Base-by-base conservation (phyloP, 2,113 vertebrate genomes). In the Pongo pygmaeus region DNA sequence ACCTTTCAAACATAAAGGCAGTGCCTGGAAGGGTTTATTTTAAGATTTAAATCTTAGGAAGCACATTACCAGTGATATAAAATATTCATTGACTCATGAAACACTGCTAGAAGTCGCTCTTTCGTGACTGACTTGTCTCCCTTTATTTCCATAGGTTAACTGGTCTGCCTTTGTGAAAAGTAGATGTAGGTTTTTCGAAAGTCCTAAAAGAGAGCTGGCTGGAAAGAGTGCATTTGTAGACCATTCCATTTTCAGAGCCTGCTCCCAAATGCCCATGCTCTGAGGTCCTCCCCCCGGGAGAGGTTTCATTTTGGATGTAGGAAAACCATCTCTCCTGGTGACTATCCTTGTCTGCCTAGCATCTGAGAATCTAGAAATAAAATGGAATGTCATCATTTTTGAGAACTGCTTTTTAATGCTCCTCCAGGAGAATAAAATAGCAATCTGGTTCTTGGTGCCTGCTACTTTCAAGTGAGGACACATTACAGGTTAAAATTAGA, bases 21-120 rank as follows among this genome's bases (percentile, higher is more conserved):
- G 57, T 94, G 96, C 97, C 97, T 93, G 87, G 95, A 46, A 95
- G 59, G 89, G 55, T 97, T 97, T 98, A 98, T 98, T 98, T 98
- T 98, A 98, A 98, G 98, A 98, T 94, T 95, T 52, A 18, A 98
- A 97, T 97, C 97, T 98, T 97, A 96, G 98, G 97, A 98, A 98
- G 97, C 96, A 57, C 96, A 90, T 98, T 98, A 97, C 97, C 97
- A 96, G 80, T 2, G 83, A 79, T 96, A 96, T 97, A 97, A 98
- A 98, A 98, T 98, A 98, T 98, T 98, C 97, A 98, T 97, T 88
- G 93, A 89, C 80, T 92, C 55, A 23, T 48, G 72, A 64, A 84
- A 81, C 40, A 18, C 43, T 5, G 13, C 77, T 78, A 5, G 52
- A 40, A 16, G 77, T 96, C 97, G 50, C 23, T 40, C 93, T 97